Evolutionary conservation across 2,888 invertebrate genomes (phyloP).

Genomic region (Artemia sinica): DNA sequence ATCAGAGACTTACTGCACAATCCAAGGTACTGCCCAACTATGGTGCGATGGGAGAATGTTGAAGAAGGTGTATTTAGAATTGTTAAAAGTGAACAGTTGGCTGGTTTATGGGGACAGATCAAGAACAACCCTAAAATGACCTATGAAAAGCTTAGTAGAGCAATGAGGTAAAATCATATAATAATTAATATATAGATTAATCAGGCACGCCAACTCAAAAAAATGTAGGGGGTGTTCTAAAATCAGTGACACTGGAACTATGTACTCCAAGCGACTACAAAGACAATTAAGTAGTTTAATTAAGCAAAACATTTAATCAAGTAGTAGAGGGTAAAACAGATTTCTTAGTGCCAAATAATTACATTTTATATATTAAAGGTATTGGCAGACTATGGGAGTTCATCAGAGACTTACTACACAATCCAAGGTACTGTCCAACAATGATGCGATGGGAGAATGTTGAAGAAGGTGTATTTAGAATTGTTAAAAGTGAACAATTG

Average conservation of each 20-base stretch:
- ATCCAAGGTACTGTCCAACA: slow-evolving; percentile 55
- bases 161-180: slow-evolving; percentile 46
- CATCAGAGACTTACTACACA: slow-evolving; percentile 57
- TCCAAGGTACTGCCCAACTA: slow-evolving; percentile 53
- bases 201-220: too few species aligned
- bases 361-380: slow-evolving; percentile 27
- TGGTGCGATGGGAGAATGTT: slow-evolving; percentile 75
- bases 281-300: too few species aligned
- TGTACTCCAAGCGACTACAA: too few species aligned
- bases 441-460: slow-evolving; percentile 76
- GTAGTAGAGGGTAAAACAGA: too few species aligned
- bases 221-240: too few species aligned
- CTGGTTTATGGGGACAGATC: slow-evolving; percentile 65
- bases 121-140: slow-evolving; percentile 78
- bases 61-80: slow-evolving; percentile 69
- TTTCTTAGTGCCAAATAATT: too few species aligned
- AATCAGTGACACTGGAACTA: too few species aligned
- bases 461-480: slow-evolving; percentile 63
- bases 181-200: too few species aligned
- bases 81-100: slow-evolving; percentile 66
- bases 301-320: too few species aligned
- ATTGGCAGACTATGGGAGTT: slow-evolving; percentile 56
- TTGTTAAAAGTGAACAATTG: slow-evolving; percentile 67
- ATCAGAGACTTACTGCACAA: slow-evolving; percentile 60
- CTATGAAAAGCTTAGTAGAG: slow-evolving; percentile 76